Evolutionary conservation across 2,797 vertebrate species (phyloP).

Genomic region (Valencia hispanica): DNA sequence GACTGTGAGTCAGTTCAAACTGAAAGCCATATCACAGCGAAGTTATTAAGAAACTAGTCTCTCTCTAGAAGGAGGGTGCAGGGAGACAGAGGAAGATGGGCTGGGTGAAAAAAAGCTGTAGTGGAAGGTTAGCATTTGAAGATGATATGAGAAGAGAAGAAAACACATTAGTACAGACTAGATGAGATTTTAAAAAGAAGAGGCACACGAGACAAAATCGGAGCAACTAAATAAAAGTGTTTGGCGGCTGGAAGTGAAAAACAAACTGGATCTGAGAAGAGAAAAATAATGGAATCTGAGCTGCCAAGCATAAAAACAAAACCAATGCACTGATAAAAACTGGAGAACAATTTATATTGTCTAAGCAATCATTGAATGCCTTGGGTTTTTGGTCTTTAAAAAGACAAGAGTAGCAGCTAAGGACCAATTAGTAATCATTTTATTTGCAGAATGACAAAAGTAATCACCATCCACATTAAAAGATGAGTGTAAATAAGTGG

Average conservation of each 20-base stretch:
- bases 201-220: conserved; percentile 30
- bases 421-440: conserved; percentile 65
- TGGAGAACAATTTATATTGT: conserved; percentile 42
- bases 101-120: conserved; percentile 8
- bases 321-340: conserved; percentile 28
- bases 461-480: conserved; percentile 63
- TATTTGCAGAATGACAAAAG: conserved; percentile 48
- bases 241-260: conserved; percentile 14
- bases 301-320: conserved; percentile 2
- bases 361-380: conserved; percentile 33
- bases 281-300: conserved; percentile 18
- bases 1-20: conserved; percentile 57
- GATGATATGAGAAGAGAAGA: conserved; percentile 10
- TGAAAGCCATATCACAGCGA: conserved; percentile 63
- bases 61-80: conserved; percentile 36
- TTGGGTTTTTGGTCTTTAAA: conserved; percentile 44
- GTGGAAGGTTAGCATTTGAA: conserved; percentile 24
- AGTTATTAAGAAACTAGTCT: conserved; percentile 69
- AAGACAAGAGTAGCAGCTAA: conserved; percentile 38
- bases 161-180: conserved; percentile 30
- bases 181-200: conserved; percentile 36
- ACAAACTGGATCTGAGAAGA: conserved; percentile 30
- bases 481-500: conserved; percentile 29
- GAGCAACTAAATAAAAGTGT: conserved; percentile 24
- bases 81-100: neutral